Base-by-base conservation (phyloP, 2,888 invertebrate genomes). In the Drosophila mercatorum region DNA sequence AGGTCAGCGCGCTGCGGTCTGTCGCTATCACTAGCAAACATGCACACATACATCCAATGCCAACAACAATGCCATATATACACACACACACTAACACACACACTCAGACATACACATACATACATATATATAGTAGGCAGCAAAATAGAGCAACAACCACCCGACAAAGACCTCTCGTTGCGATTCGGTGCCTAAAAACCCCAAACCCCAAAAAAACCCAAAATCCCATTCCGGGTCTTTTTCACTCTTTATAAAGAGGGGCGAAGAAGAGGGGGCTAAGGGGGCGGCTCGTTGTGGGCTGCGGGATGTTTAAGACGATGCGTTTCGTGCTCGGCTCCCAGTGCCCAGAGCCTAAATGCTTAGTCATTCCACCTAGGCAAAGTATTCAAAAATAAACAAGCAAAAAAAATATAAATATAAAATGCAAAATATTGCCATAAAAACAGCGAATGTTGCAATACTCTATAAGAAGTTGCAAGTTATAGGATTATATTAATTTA, bases 1-100 rank as follows among this genome's bases (percentile, higher is more conserved):
- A 53, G 77, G 77, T 78, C 77, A 77, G 74, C 52, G 10, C 61
- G 61, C 68, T 73, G 78, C 61, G 78, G 78, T 49, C 40, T 57
- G 69, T 74, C 58, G 78, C 75, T 78, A 77, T 78, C 75, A 67
- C 49, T 28, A 53, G 34, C 68, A 72, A 57, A 59, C 62, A 53
- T 46, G 38, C 47, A 67, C 38, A 63, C 38, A 64, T 22, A 72
- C 41, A 60, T 17, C 59, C 46, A 67, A 52, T 22, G 36, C 12
- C n/a, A 41, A 41, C 59, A 73, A 65, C 69, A 75, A 75, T 73
- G 36, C 56, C 38, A 49, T 12, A 55, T 47, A 55, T 28, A 28
- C 4, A 28, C 28, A 28, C 28, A 28, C 38, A 44, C 12, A 55
- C 17, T 17, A 22, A 22, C 52, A 55, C 31, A 34, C 31, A 31